Evolutionary conservation across 2,113 vertebrate species (phyloP).

Genomic region (Salvelinus fontinalis): DNA sequence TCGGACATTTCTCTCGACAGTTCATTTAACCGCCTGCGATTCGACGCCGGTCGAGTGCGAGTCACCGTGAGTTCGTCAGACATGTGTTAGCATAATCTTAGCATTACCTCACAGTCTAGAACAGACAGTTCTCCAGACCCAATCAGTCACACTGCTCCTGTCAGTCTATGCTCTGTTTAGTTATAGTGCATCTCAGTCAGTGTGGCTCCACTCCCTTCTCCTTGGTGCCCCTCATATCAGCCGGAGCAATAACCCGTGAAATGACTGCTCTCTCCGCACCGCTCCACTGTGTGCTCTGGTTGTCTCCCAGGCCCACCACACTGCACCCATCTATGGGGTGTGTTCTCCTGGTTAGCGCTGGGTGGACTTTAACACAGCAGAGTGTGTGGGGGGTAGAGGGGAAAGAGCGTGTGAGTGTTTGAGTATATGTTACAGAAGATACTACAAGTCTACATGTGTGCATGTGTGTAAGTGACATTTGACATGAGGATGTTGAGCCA

Average conservation of each 20-base stretch:
- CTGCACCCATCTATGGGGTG: no score
- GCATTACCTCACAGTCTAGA: no score
- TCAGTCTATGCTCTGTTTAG: neutral
- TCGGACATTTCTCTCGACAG: no score
- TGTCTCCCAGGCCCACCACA: conserved; percentile 15
- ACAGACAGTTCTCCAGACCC: no score
- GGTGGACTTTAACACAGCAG: neutral
- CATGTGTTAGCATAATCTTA: no score
- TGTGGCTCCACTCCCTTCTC: neutral
- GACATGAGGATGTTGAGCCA: no score
- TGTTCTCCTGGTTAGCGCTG: neutral
- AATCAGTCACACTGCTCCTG: no score
- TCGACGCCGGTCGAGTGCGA: no score
- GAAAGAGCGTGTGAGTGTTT: neutral
- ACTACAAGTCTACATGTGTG: neutral
- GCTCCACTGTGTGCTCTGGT: conserved; percentile 14
- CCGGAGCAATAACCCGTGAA: conserved; percentile 70
- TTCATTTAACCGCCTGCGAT: no score
- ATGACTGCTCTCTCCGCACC: conserved; percentile 61
- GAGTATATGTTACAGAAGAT: neutral
- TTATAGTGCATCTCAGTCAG: neutral
- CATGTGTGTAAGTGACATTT: neutral
- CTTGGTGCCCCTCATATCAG: conserved; percentile 65
- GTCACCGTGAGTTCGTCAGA: no score
- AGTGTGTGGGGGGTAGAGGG: neutral